A percentile compares a stretch with the other conserved stretches of the same genome.
phyloP scores from a whole-genome alignment of 2,113 vertebrate species.

The Clinocottus analis region DNA sequence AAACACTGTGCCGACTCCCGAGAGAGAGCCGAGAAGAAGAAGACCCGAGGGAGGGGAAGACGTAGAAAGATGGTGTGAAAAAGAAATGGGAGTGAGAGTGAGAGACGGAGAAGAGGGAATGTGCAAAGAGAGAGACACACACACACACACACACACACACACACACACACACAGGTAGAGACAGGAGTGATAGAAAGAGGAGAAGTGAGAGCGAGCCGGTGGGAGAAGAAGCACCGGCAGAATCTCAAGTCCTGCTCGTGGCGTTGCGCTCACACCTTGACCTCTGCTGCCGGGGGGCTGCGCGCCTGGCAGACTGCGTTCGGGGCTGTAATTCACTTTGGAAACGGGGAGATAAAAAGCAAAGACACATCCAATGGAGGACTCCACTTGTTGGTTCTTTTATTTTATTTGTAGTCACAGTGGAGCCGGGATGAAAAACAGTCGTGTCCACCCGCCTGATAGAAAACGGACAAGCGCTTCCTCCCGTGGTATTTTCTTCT shows the following conservation, averaged over 20 bases:
- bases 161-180: slow-evolving; percentile 25
- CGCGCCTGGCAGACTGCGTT: slow-evolving; percentile 64
- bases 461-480: slow-evolving; percentile 50
- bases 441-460: slow-evolving; percentile 36
- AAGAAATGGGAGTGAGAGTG: slow-evolving; percentile 52
- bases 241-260: slow-evolving; percentile 67
- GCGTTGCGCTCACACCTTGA: slow-evolving; percentile 69
- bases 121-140: slow-evolving; percentile 15
- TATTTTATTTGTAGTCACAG: slow-evolving; percentile 70
- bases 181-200: slow-evolving; percentile 28
- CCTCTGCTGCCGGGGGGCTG: too few species aligned
- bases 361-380: slow-evolving; percentile 63
- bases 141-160: slow-evolving; percentile 13
- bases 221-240: slow-evolving; percentile 54
- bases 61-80: slow-evolving; percentile 58
- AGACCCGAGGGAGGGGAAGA: background rate
- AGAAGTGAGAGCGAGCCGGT: slow-evolving; percentile 43
- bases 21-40: slow-evolving; percentile 13
- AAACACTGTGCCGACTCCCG: background rate
- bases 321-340: slow-evolving; percentile 66
- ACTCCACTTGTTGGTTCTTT: slow-evolving; percentile 40
- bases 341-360: slow-evolving; percentile 63
- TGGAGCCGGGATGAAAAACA: slow-evolving; percentile 57
- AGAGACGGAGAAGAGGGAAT: slow-evolving; percentile 24
- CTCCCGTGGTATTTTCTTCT: slow-evolving; percentile 47